Conservation (phyloP, 1,140 invertebrate genomes). For the Cydia splendana region DNA sequence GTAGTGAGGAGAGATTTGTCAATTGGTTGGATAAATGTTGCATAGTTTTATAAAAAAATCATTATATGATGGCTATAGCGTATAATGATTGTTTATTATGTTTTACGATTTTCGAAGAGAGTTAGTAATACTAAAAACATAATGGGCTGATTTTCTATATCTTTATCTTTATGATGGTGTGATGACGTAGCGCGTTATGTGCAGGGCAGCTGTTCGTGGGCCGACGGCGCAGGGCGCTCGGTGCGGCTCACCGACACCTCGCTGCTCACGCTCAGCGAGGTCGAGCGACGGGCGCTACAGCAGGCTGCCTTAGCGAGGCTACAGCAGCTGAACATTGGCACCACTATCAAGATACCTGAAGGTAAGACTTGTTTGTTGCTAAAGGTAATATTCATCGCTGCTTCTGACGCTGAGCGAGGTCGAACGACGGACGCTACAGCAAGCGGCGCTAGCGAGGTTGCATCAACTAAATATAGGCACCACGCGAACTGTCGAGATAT, state of each 20-base stretch:
- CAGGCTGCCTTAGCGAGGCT: constrained; percentile 92
- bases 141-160: no score
- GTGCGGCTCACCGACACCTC: constrained; percentile 86
- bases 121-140: no score
- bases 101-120: no score
- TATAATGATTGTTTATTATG: no score
- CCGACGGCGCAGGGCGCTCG: constrained; percentile 86
- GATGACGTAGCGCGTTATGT: constrained; percentile 76
- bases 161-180: constrained; percentile 45
- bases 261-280: constrained; percentile 88
- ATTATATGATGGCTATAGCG: no score
- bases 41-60: neutral
- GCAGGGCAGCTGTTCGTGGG: constrained; percentile 92
- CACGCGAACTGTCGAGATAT: no score
- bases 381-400: neutral
- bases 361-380: constrained; percentile 49
- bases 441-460: no score
- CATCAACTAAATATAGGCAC: no score
- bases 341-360: constrained; percentile 82
- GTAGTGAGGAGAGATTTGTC: neutral
- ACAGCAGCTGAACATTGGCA: constrained; percentile 91
- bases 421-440: no score
- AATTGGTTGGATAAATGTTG: neutral
- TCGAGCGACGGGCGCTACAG: constrained; percentile 90
- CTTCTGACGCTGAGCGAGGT: constrained; percentile 26